These are phyloP conservation scores for Pipistrellus pygmaeus DNA, from an alignment of 2,797 vertebrate genomes.

Conservation along the genomic window DNA sequence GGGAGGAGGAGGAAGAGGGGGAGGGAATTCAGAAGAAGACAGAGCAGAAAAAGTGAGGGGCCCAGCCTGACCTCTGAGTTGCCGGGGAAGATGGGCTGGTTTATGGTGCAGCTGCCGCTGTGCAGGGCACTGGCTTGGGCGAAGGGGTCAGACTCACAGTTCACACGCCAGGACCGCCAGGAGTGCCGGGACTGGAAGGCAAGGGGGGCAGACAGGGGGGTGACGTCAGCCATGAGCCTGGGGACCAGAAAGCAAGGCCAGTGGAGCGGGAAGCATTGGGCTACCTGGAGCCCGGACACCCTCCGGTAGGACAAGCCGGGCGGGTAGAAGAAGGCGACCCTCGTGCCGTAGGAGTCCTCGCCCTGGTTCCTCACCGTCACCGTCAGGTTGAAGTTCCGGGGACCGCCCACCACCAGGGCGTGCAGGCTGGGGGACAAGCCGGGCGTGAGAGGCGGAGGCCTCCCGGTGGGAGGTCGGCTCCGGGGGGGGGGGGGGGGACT, in stretches of 20 bases:
- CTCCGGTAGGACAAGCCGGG: conserved; percentile 90
- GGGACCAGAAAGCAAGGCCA: not conserved
- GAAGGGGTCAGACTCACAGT: not conserved
- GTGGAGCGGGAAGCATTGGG: not conserved
- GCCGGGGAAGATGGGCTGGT: conserved; percentile 88
- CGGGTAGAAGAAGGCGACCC: conserved; percentile 88
- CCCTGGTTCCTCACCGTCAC: conserved; percentile 88
- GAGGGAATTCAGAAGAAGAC: not conserved
- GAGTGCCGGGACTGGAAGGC: conserved; percentile 39
- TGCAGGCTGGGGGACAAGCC: conserved; percentile 65
- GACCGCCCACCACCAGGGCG: conserved; percentile 88
- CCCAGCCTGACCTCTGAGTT: conserved; percentile 83
- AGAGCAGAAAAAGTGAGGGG: not conserved
- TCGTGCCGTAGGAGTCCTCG: conserved; percentile 91
- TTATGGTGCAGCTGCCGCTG: conserved; percentile 84
- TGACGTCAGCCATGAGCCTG: not conserved
- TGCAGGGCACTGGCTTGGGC: not conserved
- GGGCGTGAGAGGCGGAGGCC: not conserved
- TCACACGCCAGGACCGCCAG: not conserved
- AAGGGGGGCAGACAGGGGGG: not conserved
- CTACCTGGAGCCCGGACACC: conserved; percentile 86
- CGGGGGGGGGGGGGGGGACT: too few species aligned
- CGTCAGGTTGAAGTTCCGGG: conserved; percentile 86
- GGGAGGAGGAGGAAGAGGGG: not conserved
- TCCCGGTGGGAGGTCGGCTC: not conserved